A percentile compares a stretch with the other conserved stretches of the same genome.
Conservation (phyloP, 1,140 invertebrate genomes). For the Paramacrobiotus metropolitanus region DNA sequence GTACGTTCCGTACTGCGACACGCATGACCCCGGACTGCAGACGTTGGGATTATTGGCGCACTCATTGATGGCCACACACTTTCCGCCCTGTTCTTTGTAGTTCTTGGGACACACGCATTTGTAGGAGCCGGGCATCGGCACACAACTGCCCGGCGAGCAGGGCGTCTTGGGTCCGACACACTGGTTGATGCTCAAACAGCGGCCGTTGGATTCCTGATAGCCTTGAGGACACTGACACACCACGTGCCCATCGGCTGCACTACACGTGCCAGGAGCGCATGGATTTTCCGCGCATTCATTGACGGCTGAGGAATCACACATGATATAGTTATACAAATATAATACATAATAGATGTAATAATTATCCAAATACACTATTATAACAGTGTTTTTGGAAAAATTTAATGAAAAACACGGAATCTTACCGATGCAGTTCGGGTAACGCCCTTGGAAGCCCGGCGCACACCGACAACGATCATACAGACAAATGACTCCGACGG, state of each 20-base stretch:
- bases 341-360: no score
- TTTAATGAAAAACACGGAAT: neutral
- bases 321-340: neutral
- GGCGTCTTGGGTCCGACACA: constrained; percentile 20
- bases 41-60: constrained; percentile 39
- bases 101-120: constrained; percentile 58
- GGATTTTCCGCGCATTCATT: constrained; percentile 41
- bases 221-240: neutral
- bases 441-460: neutral
- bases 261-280: constrained; percentile 46
- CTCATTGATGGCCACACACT: constrained; percentile 37
- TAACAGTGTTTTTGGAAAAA: no score
- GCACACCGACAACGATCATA: constrained; percentile 1
- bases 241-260: constrained; percentile 31
- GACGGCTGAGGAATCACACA: constrained; percentile 25
- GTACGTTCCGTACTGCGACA: constrained; percentile 32
- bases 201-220: constrained; percentile 18
- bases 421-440: neutral
- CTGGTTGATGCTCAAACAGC: constrained; percentile 28
- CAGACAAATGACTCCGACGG: neutral
- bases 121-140: constrained; percentile 48
- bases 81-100: constrained; percentile 35
- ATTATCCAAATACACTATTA: no score
- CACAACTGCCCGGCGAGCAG: constrained; percentile 43
- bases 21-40: constrained; percentile 39